Base-by-base conservation (phyloP, 2,888 invertebrate genomes). In the Dicycla oo region DNA sequence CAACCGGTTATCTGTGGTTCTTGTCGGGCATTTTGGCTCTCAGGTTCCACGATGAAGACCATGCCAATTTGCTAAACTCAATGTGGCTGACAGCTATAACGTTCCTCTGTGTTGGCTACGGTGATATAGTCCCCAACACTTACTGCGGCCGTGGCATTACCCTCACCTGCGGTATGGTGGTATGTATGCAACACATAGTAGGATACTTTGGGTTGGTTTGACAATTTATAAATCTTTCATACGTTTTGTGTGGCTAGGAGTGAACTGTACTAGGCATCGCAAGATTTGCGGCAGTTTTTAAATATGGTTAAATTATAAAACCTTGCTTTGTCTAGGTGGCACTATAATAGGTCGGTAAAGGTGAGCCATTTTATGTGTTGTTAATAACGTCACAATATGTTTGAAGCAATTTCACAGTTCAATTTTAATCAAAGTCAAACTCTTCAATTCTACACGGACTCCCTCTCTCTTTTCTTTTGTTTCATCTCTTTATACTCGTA, bases 11-110 rank as follows among this genome's bases (percentile, higher is more conserved):
- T 92, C 92, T 94, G 93, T 94, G 95, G 95, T 95, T 94, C 95
- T 96, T 94, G 95, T 95, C 91, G 96, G 95, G 94, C 95, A 91
- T 94, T 96, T 95, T 94, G 94, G 94, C 95, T 95, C 95, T 93
- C 96, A 99, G 99, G 97, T 99, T 99, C 97, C 99, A 99, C 96
- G 99, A 99, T 96, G 98, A 98, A 96, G 99, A 99, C 96, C 99
- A 99, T 97, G 99, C 99, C 94, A 99, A 99, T 97, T 98, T 99
- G 95, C 97, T 99, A 96, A 99, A 99, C 97, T 98, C 99, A 94
- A 99, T 99, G 99, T 99, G 99, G 99, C 98, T 99, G 97, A 99
- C 99, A 93, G 99, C 99, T 96, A 99, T 99, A 95, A 99, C 99
- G 91, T 99, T 99, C 97, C 98, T 99, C 93, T 99, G 99, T 97